A percentile compares a stretch with the other conserved stretches of the same genome.
Conservation (phyloP, 2,113 vertebrate species). For the cattle (Bos taurus) region ARS-UCD2.0 NC_037336.1:40531001-40531500, state of each 20-base stretch:
- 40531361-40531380: neutral
- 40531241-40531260: neutral
- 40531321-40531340: neutral
- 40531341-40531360: neutral
- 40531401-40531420: neutral
- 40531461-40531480: neutral
- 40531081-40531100: too few relatives aligned
- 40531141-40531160: neutral
- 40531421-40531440: neutral
- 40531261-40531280: neutral
- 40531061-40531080: neutral
- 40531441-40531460: neutral
- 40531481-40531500: neutral
- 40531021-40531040: neutral
- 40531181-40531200: neutral
- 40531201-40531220: neutral
- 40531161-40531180: neutral
- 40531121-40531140: neutral
- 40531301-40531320: neutral
- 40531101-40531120: neutral
- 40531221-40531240: neutral
- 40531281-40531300: neutral
- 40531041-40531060: neutral
- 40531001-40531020: neutral
- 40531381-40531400: neutral